Conservation (phyloP, 2,888 invertebrate species). For the Drosophila mayaguana region DNA sequence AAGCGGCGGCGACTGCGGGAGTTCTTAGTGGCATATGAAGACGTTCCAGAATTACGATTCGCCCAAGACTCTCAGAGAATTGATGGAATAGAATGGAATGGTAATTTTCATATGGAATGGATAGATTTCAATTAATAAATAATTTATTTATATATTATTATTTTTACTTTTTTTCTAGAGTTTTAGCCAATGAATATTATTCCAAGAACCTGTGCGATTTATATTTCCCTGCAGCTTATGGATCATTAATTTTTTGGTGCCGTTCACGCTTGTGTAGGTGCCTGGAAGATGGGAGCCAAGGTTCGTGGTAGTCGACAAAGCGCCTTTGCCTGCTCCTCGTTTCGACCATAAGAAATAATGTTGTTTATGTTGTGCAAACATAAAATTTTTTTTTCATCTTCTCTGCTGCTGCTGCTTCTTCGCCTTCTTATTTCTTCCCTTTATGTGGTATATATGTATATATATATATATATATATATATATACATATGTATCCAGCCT, state of each 20-base stretch:
- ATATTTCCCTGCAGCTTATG: constrained; percentile 59
- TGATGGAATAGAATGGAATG: too few species aligned
- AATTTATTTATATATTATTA: not conserved
- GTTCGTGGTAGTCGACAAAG: not conserved
- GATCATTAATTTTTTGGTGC: constrained; percentile 72
- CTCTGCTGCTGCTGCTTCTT: not conserved
- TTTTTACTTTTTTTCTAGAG: not conserved
- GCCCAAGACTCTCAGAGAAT: not conserved
- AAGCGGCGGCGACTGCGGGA: constrained; percentile 3
- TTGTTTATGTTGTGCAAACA: constrained; percentile 81
- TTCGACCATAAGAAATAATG: constrained; percentile 77
- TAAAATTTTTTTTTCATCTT: constrained; percentile 62
- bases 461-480: constrained; percentile 32
- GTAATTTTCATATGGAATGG: too few species aligned
- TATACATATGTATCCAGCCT: constrained; percentile 32
- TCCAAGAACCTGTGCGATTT: constrained; percentile 30
- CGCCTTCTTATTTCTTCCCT: constrained; percentile 33
- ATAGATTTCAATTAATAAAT: too few species aligned
- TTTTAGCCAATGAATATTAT: not conserved
- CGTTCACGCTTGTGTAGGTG: constrained; percentile 68
- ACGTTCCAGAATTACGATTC: not conserved
- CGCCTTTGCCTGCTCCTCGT: constrained; percentile 37
- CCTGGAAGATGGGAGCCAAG: constrained; percentile 38
- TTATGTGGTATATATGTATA: constrained; percentile 40
- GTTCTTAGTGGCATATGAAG: constrained; percentile 3